phyloP scores from a whole-genome alignment of 2,797 vertebrate genomes.

The Cossypha niveicapilla region DNA sequence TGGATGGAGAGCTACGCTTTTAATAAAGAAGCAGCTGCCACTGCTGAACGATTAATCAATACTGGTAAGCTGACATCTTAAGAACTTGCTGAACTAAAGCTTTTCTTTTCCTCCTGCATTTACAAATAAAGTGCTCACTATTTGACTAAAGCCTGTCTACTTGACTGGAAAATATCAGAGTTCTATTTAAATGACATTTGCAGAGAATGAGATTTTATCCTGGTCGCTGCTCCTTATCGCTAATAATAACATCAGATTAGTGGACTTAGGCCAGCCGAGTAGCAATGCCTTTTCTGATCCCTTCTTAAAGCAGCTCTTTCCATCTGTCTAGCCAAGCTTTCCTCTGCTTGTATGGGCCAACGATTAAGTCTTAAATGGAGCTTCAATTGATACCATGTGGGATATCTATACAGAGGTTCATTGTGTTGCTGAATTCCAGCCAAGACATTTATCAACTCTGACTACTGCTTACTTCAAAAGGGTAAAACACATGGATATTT shows the following conservation, averaged over 20 bases:
- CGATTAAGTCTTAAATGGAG: conserved; percentile 70
- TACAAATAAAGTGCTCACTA: conserved; percentile 78
- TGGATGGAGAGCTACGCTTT: conserved; percentile 62
- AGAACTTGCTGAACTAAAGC: conserved; percentile 73
- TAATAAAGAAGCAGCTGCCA: conserved; percentile 76
- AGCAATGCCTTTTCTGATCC: conserved; percentile 74
- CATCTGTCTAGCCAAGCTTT: conserved; percentile 77
- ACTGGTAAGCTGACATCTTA: conserved; percentile 73
- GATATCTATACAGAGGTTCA: conserved; percentile 68
- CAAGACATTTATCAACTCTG: conserved; percentile 67
- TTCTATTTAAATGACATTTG: conserved; percentile 81
- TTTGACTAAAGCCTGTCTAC: conserved; percentile 76
- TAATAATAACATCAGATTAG: conserved; percentile 84
- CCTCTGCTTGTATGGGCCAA: conserved; percentile 64
- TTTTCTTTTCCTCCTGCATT: conserved; percentile 69
- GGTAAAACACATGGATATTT: conserved; percentile 34
- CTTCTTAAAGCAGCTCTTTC: conserved; percentile 76
- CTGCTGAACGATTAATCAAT: conserved; percentile 76
- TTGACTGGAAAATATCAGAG: conserved; percentile 75
- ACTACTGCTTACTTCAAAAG: conserved; percentile 42
- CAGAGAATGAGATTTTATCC: conserved; percentile 79
- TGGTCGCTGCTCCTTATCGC: conserved; percentile 73
- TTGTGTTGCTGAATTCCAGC: conserved; percentile 68
- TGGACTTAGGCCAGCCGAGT: conserved; percentile 74
- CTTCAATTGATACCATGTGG: conserved; percentile 75